phyloP scores from a whole-genome alignment of 2,113 vertebrate species.

The Sus scrofa region DNA sequence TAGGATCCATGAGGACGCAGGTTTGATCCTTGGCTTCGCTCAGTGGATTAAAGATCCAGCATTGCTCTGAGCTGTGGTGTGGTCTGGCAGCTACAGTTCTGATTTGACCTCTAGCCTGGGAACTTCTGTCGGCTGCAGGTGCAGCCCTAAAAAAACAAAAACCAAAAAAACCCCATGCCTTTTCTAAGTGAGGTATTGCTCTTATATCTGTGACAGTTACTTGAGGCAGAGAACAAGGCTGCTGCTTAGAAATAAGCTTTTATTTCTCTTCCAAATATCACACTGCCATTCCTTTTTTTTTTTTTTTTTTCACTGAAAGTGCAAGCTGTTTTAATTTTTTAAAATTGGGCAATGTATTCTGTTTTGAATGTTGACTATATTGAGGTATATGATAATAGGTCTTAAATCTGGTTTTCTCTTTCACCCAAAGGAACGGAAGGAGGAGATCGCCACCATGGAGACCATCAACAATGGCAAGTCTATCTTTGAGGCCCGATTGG shows the following conservation, averaged over 20 bases:
- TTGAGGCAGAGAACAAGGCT: background rate
- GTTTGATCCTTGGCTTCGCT: no score
- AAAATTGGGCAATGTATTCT: background rate
- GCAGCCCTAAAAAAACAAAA: no score
- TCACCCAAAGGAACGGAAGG: conserved; percentile 91
- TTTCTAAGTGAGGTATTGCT: background rate
- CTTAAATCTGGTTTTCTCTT: background rate
- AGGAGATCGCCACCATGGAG: conserved; percentile 94
- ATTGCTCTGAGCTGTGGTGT: no score
- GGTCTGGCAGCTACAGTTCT: no score
- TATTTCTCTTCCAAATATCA: background rate
- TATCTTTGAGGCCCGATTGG: conserved; percentile 93
- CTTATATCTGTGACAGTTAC: background rate
- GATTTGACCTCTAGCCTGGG: no score
- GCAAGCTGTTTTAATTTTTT: background rate
- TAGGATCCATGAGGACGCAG: no score
- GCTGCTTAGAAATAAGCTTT: background rate
- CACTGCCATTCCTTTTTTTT: background rate
- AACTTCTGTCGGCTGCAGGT: no score
- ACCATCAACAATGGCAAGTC: conserved; percentile 97
- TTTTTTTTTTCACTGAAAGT: background rate
- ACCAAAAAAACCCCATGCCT: no score
- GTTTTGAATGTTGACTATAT: background rate
- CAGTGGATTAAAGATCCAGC: no score
- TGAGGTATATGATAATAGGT: background rate